Percentiles rank a stretch among this genome's conserved stretches.
These are phyloP conservation scores for Clarias macrocephalus DNA, from an alignment of 2,113 vertebrate species.

Conservation along the genomic window DNA sequence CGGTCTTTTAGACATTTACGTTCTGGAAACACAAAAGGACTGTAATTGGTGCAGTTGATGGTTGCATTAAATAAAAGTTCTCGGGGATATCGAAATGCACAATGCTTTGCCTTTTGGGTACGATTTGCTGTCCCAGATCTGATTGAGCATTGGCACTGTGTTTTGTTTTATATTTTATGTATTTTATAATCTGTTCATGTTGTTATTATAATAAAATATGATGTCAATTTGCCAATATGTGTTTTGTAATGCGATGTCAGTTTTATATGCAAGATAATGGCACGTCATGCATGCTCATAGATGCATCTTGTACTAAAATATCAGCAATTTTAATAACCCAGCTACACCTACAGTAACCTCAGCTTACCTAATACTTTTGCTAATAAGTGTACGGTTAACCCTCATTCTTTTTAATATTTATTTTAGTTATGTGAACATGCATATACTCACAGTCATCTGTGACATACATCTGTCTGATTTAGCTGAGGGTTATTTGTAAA, in stretches of 20 bases:
- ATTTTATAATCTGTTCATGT: constrained; percentile 17
- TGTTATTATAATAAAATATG: constrained; percentile 40
- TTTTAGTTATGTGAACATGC: no score
- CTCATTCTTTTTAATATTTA: no score
- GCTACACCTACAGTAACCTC: no score
- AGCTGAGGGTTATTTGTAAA: no score
- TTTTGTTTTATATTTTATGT: not conserved
- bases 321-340: not conserved
- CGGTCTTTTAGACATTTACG: not conserved
- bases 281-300: not conserved
- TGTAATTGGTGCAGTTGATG: not conserved
- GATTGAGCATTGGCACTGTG: not conserved
- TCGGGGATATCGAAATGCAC: not conserved
- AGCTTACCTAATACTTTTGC: no score
- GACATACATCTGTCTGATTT: no score
- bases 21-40: not conserved
- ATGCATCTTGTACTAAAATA: not conserved
- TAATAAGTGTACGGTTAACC: no score
- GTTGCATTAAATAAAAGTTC: not conserved
- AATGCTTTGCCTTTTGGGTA: not conserved
- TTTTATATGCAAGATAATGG: not conserved
- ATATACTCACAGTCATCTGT: no score
- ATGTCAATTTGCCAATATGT: not conserved
- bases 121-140: not conserved
- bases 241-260: not conserved